Evolutionary conservation across 2,113 vertebrate genomes (phyloP).

Genomic region (Notothenia coriiceps): DNA sequence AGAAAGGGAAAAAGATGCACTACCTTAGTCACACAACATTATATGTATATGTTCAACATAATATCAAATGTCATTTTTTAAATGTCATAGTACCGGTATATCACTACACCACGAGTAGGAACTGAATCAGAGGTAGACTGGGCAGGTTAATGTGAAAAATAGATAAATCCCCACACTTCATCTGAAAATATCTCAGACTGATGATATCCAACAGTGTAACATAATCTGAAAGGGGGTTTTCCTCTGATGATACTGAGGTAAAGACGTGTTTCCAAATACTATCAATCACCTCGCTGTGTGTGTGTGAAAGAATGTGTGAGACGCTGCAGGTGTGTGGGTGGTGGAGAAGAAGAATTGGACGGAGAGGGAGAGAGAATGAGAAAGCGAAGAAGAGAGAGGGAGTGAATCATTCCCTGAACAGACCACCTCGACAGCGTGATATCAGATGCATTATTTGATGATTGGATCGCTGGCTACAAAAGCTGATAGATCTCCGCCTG

Average conservation of each 20-base stretch:
- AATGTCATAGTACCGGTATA: no score
- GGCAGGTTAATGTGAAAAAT: neutral
- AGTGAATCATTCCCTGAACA: constrained; percentile 79
- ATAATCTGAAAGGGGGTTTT: constrained; percentile 50
- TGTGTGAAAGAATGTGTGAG: constrained; percentile 49
- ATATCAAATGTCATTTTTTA: no score
- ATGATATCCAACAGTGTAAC: constrained; percentile 50
- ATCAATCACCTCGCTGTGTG: constrained; percentile 58
- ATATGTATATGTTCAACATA: no score
- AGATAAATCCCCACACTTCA: constrained; percentile 34
- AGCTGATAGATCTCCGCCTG: constrained; percentile 81
- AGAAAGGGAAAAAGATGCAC: no score
- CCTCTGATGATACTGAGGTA: constrained; percentile 58
- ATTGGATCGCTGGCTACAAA: constrained; percentile 81
- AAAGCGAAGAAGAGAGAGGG: constrained; percentile 51
- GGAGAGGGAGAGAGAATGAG: constrained; percentile 50
- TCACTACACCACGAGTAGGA: constrained; percentile 2
- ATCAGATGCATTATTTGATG: constrained; percentile 83
- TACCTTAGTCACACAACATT: no score
- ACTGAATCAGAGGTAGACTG: constrained; percentile 44
- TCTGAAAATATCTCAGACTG: constrained; percentile 49
- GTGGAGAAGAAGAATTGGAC: constrained; percentile 46
- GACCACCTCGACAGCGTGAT: constrained; percentile 80
- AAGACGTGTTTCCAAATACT: constrained; percentile 68
- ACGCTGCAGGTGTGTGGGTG: constrained; percentile 64